These are phyloP conservation scores for Rhagonycha lutea DNA, from an alignment of 2,888 invertebrate species.

Conservation along the genomic window DNA sequence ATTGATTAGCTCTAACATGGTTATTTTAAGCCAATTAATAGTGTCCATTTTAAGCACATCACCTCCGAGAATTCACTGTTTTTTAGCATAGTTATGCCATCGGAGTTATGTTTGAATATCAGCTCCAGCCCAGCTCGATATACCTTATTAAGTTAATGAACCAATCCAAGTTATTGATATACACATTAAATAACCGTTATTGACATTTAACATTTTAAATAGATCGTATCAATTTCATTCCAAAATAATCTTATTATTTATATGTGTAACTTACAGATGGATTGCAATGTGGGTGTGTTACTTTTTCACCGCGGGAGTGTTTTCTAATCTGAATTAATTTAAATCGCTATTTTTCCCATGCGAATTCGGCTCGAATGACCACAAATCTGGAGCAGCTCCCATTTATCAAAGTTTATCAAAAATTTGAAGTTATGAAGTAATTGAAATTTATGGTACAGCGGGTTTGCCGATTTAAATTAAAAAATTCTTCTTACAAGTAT, in stretches of 20 bases:
- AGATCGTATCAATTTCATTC: background rate
- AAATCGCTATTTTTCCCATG: background rate
- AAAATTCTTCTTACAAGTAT: slow-evolving; percentile 4
- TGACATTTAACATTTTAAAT: slow-evolving; percentile 4
- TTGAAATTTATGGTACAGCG: background rate
- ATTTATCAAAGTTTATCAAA: background rate
- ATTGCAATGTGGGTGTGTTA: background rate
- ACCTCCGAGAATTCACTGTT: background rate
- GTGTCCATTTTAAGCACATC: background rate
- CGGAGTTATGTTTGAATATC: background rate
- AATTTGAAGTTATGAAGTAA: background rate
- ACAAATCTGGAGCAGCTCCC: background rate
- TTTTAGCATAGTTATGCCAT: background rate
- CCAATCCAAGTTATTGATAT: background rate
- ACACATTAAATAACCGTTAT: slow-evolving; percentile 1
- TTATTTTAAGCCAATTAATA: background rate
- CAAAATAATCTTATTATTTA: slow-evolving; percentile 1
- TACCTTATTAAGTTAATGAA: slow-evolving; percentile 2
- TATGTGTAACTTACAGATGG: background rate
- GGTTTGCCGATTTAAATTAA: slow-evolving; percentile 1
- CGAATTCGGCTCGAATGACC: background rate
- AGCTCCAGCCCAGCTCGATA: background rate
- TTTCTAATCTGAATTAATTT: background rate
- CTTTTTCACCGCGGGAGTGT: background rate
- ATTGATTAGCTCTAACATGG: background rate